Evolutionary conservation across 2,113 vertebrate species (phyloP).

Genomic region (Paradoxurus hermaphroditus): DNA sequence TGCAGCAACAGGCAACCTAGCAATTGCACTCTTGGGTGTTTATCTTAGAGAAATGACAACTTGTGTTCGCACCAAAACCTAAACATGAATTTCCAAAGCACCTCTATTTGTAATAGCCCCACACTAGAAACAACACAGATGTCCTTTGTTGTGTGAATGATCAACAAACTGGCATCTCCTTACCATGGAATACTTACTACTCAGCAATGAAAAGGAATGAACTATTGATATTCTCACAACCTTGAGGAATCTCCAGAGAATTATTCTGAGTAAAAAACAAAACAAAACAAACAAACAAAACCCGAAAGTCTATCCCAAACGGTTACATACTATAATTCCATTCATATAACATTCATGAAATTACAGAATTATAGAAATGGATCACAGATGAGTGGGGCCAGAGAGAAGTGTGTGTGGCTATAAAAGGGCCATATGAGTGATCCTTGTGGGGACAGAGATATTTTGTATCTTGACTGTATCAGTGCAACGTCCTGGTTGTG

Average conservation of each 20-base stretch:
- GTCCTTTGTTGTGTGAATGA: background rate
- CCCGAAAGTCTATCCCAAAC: background rate
- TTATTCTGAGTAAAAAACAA: background rate
- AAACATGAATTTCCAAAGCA: background rate
- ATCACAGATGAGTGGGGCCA: background rate
- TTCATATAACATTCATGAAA: background rate
- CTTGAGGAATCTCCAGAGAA: background rate
- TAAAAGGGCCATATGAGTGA: background rate
- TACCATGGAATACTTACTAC: background rate
- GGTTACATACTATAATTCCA: background rate
- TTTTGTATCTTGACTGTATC: background rate
- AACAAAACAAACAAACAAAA: background rate
- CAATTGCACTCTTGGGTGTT: background rate
- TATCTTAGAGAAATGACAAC: constrained; percentile 30
- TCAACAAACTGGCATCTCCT: background rate
- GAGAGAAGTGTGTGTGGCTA: background rate
- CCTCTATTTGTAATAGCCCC: background rate
- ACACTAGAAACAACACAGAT: background rate
- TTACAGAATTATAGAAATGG: background rate
- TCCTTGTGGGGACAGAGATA: background rate
- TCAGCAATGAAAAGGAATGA: background rate
- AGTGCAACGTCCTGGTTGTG: background rate
- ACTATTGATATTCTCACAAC: background rate
- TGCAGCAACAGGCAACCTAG: background rate
- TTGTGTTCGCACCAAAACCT: background rate